Evolutionary conservation across 2,113 vertebrate genomes (phyloP).

Genomic region (Oceanodroma tethys): DNA sequence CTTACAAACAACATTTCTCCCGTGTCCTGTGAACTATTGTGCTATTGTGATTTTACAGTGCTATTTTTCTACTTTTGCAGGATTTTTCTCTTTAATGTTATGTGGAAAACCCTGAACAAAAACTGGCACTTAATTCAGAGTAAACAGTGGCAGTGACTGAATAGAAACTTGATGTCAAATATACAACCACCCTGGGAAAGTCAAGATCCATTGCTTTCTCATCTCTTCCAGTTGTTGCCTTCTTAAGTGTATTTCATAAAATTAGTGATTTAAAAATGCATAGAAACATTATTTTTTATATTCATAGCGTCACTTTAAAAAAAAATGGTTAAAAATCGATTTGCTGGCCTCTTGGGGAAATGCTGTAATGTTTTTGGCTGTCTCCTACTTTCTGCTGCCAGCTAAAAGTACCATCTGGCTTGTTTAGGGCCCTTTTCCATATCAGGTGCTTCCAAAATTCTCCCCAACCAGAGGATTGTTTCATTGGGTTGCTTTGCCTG

Average conservation of each 20-base stretch:
- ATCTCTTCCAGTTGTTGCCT: conserved; percentile 26
- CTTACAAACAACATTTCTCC: neutral
- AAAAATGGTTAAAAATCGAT: conserved; percentile 59
- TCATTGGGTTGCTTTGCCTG: conserved; percentile 57
- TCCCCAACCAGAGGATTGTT: conserved; percentile 60
- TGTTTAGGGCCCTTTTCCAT: conserved; percentile 58
- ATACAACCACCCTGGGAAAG: neutral
- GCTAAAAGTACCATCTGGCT: conserved; percentile 68
- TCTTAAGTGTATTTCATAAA: conserved; percentile 6
- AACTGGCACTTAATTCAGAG: neutral
- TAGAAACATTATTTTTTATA: conserved; percentile 43
- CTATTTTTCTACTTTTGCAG: neutral
- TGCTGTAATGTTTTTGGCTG: conserved; percentile 67
- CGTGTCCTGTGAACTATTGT: neutral
- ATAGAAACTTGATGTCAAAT: conserved; percentile 22
- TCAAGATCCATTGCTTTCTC: neutral
- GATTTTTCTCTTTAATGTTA: neutral
- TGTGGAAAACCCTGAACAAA: conserved; percentile 23
- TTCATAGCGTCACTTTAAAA: neutral
- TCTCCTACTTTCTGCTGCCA: conserved; percentile 63
- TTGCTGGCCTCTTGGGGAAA: conserved; percentile 67
- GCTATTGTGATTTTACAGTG: neutral
- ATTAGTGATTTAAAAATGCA: neutral
- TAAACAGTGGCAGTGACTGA: conserved; percentile 46
- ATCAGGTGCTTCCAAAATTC: conserved; percentile 68